Evolutionary conservation across 1,140 invertebrate genomes (phyloP).

Genomic region (Meloidogyne chitwoodi): DNA sequence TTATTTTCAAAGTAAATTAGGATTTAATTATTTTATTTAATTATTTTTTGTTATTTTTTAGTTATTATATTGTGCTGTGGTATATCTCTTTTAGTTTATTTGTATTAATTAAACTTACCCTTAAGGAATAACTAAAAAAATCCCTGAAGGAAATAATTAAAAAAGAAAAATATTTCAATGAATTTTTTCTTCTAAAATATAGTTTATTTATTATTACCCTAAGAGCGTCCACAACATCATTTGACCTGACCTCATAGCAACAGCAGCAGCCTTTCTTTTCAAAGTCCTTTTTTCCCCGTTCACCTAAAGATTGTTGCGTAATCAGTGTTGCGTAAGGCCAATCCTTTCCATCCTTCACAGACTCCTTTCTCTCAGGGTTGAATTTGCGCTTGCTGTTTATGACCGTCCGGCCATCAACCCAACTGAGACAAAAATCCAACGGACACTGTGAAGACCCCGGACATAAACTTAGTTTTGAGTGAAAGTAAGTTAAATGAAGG

Average conservation of each 20-base stretch:
- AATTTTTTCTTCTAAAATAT: background rate
- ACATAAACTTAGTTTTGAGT: background rate
- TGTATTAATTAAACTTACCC: background rate
- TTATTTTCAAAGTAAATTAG: background rate
- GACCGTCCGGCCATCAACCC: background rate
- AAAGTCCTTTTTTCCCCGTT: background rate
- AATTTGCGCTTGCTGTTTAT: background rate
- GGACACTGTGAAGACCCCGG: background rate
- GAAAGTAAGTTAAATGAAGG: background rate
- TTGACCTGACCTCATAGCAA: background rate
- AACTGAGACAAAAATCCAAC: background rate
- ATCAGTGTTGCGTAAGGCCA: background rate
- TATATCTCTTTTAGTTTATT: background rate
- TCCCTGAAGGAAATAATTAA: background rate
- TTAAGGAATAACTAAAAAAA: background rate
- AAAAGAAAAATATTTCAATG: background rate
- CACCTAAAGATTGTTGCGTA: background rate
- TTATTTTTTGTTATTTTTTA: background rate
- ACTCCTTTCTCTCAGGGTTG: background rate
- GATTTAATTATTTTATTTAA: background rate
- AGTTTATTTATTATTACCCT: background rate
- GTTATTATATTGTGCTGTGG: background rate
- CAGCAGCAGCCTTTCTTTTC: background rate
- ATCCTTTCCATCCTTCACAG: background rate
- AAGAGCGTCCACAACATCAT: background rate